Conservation (phyloP, 2,888 invertebrate species). For the Xylocampa areola region DNA sequence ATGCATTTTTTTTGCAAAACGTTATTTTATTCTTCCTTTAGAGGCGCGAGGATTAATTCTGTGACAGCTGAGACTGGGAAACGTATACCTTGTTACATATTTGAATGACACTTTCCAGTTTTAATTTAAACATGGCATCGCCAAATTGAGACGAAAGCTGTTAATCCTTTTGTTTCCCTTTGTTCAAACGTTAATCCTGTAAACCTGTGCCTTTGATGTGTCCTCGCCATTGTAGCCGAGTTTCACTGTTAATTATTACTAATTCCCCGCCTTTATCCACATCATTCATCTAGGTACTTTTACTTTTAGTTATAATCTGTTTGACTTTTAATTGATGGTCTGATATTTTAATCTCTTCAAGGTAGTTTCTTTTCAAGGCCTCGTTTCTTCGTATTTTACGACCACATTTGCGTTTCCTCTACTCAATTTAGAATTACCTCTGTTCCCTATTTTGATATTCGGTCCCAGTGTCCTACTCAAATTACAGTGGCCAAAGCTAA, state of each 20-base stretch:
- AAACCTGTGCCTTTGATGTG: slow-evolving; percentile 71
- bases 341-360: slow-evolving; percentile 46
- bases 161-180: slow-evolving; percentile 75
- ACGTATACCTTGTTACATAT: slow-evolving; percentile 80
- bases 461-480: slow-evolving; percentile 49
- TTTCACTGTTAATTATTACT: slow-evolving; percentile 71
- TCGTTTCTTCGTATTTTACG: slow-evolving; percentile 4
- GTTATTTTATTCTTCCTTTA: slow-evolving; percentile 72
- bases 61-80: slow-evolving; percentile 64
- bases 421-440: slow-evolving; percentile 43
- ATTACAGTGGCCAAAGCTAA: slow-evolving; percentile 53
- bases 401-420: slow-evolving; percentile 21
- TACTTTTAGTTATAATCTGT: slow-evolving; percentile 65
- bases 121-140: slow-evolving; percentile 71
- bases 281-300: slow-evolving; percentile 62
- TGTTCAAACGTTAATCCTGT: slow-evolving; percentile 72
- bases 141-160: slow-evolving; percentile 71
- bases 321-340: slow-evolving; percentile 44
- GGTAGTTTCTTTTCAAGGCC: slow-evolving; percentile 34
- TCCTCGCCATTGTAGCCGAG: slow-evolving; percentile 60
- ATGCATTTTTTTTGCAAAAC: slow-evolving; percentile 72
- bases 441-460: slow-evolving; percentile 53
- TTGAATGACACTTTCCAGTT: slow-evolving; percentile 81
- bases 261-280: slow-evolving; percentile 65
- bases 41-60: slow-evolving; percentile 76